A percentile compares a stretch with the other conserved stretches of the same genome.
Evolutionary conservation across 2,797 vertebrate species (phyloP).

Genomic region (Sebastes goodei): DNA sequence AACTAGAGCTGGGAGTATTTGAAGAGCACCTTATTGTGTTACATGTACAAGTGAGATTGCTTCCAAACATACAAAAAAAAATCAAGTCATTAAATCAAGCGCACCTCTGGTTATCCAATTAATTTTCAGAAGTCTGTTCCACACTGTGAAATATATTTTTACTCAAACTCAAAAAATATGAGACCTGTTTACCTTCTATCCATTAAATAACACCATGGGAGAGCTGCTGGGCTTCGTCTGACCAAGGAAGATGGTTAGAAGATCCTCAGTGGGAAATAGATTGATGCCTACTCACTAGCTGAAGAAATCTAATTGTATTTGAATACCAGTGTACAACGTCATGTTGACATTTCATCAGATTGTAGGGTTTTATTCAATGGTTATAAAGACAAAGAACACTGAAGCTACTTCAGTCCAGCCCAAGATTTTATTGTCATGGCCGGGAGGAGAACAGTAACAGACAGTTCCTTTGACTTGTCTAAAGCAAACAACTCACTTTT

Average conservation of each 20-base stretch:
- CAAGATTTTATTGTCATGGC: not conserved
- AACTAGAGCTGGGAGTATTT: not conserved
- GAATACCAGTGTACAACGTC: not conserved
- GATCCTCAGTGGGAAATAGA: not conserved
- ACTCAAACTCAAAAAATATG: not conserved
- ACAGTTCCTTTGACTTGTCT: too few species aligned
- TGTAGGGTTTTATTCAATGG: not conserved
- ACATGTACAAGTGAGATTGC: not conserved
- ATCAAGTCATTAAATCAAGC: constrained; percentile 20
- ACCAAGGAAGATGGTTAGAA: not conserved
- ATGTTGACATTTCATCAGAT: not conserved
- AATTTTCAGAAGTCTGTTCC: not conserved
- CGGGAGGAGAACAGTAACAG: not conserved
- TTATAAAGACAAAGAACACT: not conserved
- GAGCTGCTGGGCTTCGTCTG: not conserved
- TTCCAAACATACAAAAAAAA: constrained; percentile 11
- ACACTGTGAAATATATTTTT: not conserved
- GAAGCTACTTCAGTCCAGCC: not conserved
- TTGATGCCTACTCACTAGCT: not conserved
- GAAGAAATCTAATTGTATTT: not conserved
- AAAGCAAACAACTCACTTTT: not conserved
- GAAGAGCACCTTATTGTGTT: constrained; percentile 7
- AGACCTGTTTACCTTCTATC: not conserved
- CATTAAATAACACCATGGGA: not conserved
- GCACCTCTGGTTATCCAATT: constrained; percentile 5